Percentiles rank a stretch among this genome's conserved stretches.
phyloP scores from a whole-genome alignment of 2,113 vertebrate genomes.

The Lanius collurio region DNA sequence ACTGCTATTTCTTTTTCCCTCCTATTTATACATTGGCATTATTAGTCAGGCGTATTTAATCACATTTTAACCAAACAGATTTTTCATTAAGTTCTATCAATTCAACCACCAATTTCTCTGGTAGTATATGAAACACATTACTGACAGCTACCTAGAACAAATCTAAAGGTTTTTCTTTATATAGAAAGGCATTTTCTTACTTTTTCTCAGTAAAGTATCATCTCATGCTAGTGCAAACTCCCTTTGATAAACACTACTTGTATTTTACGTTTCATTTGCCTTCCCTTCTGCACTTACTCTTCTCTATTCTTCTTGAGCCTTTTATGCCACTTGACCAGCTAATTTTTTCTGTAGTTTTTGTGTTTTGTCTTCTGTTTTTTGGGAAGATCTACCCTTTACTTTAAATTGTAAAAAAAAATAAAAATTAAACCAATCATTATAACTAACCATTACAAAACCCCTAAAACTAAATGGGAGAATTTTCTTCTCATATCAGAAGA shows the following conservation, averaged over 20 bases:
- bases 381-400: neutral
- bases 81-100: neutral
- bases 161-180: neutral
- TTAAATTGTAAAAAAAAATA: neutral
- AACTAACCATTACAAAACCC: neutral
- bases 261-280: neutral
- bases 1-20: neutral
- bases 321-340: neutral
- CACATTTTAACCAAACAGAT: neutral
- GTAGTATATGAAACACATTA: neutral
- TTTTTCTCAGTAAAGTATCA: neutral
- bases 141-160: neutral
- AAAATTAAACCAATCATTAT: neutral
- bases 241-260: neutral
- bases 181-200: neutral
- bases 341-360: neutral
- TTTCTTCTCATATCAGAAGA: neutral
- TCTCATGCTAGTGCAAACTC: neutral
- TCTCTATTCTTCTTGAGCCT: neutral
- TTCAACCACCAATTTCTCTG: neutral
- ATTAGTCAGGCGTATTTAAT: neutral
- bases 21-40: neutral
- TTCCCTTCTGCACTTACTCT: neutral
- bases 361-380: neutral
- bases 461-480: neutral